Percentiles rank a stretch among this genome's conserved stretches.
Conservation (phyloP, 2,113 vertebrate species). For the Neogobius melanostomus region DNA sequence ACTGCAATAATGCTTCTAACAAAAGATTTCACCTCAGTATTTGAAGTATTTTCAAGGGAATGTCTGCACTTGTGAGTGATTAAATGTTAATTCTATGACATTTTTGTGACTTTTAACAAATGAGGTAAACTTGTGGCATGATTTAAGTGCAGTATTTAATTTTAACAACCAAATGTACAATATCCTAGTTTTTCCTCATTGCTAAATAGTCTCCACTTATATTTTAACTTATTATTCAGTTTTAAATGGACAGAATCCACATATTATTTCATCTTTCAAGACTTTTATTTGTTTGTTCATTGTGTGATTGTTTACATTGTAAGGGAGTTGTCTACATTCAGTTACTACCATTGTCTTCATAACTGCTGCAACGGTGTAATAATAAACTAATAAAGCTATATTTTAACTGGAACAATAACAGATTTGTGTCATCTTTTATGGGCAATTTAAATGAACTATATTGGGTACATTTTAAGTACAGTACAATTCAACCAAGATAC, state of each 20-base stretch:
- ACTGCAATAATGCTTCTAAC: conserved; percentile 44
- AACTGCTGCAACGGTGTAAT: conserved; percentile 49
- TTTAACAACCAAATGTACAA: conserved; percentile 25
- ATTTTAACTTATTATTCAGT: conserved; percentile 17
- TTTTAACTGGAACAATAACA: conserved; percentile 58
- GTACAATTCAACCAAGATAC: no score
- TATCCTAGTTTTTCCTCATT: conserved; percentile 21
- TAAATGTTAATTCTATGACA: conserved; percentile 15
- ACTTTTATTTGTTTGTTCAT: conserved; percentile 22
- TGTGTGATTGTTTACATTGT: conserved; percentile 44
- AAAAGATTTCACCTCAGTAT: conserved; percentile 22
- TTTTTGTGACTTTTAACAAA: conserved; percentile 3
- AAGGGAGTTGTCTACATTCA: conserved; percentile 31
- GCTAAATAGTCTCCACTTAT: conserved; percentile 27
- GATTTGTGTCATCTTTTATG: not conserved
- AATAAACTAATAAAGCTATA: conserved; percentile 73
- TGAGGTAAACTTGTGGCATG: conserved; percentile 22
- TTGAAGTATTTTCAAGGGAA: conserved; percentile 2
- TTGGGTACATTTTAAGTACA: no score
- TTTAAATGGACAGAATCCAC: conserved; percentile 9
- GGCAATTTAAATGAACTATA: no score
- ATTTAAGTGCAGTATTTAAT: conserved; percentile 20
- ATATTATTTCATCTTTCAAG: conserved; percentile 22
- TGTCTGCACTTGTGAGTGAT: conserved; percentile 11
- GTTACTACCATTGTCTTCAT: conserved; percentile 46